Conservation (phyloP, 2,797 vertebrate genomes). For the Halcyon badia region DNA sequence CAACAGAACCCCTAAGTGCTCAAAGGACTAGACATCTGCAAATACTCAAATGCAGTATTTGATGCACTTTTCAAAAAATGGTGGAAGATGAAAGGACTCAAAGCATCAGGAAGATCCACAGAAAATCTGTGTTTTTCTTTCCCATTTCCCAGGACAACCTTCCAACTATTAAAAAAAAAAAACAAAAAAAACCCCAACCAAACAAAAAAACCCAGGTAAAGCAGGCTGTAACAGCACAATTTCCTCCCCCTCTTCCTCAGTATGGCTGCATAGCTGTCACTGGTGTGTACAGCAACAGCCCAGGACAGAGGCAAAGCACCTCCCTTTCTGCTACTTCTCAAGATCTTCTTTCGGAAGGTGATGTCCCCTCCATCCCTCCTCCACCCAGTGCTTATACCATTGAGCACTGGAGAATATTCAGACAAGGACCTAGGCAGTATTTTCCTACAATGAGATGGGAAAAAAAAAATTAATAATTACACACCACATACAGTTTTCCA, state of each 20-base stretch:
- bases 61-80: not conserved
- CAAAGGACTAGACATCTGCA: not conserved
- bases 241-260: not conserved
- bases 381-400: accelerated
- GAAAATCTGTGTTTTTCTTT: not conserved
- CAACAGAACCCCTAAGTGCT: not conserved
- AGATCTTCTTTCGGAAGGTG: not conserved
- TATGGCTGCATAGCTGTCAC: not conserved
- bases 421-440: not conserved
- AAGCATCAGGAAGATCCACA: not conserved
- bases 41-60: not conserved
- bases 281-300: accelerated
- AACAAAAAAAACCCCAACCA: not conserved
- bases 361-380: accelerated
- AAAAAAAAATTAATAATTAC: not conserved
- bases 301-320: not conserved
- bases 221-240: not conserved
- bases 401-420: not conserved
- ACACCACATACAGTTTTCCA: not conserved
- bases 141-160: not conserved
- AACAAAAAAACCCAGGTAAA: not conserved
- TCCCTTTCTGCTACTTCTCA: not conserved
- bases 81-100: not conserved
- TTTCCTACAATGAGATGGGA: not conserved
- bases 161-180: not conserved